phyloP scores from a whole-genome alignment of 2,888 invertebrate species.

The Oligia fasciuncula region DNA sequence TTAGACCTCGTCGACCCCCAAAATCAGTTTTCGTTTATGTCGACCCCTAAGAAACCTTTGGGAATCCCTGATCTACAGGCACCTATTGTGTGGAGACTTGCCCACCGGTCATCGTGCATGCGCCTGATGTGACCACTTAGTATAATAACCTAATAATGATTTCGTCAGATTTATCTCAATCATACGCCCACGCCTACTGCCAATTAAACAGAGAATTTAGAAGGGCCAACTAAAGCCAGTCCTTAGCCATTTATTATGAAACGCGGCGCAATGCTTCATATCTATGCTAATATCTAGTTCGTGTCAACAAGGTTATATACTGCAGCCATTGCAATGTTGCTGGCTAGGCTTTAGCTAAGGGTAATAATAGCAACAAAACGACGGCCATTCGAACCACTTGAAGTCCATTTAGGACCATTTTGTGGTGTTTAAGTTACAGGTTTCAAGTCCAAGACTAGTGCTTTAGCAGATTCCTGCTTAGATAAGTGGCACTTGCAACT shows the following conservation, averaged over 20 bases:
- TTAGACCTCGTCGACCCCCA: too few species aligned
- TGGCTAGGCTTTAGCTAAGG: constrained; percentile 13
- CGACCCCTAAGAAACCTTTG: too few species aligned
- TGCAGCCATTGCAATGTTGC: constrained; percentile 22
- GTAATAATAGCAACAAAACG: constrained; percentile 36
- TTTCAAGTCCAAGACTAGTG: constrained; percentile 1
- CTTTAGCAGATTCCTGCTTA: constrained; percentile 15
- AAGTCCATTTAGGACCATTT: constrained; percentile 22
- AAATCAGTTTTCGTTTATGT: too few species aligned
- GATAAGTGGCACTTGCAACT: constrained; percentile 21
- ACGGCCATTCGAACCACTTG: constrained; percentile 18
- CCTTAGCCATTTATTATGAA: constrained; percentile 55
- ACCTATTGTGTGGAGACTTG: too few species aligned
- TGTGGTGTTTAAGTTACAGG: constrained; percentile 13
- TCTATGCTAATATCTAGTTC: constrained; percentile 61
- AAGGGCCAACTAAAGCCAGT: constrained; percentile 53
- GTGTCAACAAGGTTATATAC: constrained; percentile 59
- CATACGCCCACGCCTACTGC: constrained; percentile 16
- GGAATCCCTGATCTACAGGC: too few species aligned
- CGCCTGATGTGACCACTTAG: too few species aligned
- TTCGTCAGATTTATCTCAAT: constrained; percentile 23
- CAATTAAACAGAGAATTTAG: constrained; percentile 56
- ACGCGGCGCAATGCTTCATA: constrained; percentile 49
- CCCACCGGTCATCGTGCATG: too few species aligned
- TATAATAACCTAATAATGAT: not conserved